Evolutionary conservation across 1,140 invertebrate species (phyloP), one percentile per base, ranked within the genome.

Genomic region (Polyergus mexicanus): DNA sequence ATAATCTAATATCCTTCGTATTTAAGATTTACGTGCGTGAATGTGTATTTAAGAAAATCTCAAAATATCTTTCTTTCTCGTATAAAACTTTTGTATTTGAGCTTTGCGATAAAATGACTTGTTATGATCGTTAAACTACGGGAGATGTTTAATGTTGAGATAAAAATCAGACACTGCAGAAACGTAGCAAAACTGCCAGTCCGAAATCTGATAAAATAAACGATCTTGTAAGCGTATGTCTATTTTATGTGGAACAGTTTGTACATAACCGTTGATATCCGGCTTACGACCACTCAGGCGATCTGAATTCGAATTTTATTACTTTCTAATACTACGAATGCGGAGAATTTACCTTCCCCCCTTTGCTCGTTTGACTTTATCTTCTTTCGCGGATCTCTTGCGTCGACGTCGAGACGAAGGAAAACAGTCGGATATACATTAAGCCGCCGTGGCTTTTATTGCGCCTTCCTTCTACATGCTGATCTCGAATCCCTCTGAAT

Each of bases 401-500:
- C 69, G 28, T 47, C 7, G 60, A 66, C 69, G 32, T 68, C 62
- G 62, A 13, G 54, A 41, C 54, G 65, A 88, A 81, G 84, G 84
- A 89, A 89, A 89, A 88, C 71, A 72, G 35, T 83, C 54, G 6
- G 16, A 41, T 47, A 56, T 60, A 76, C 66, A 86, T 75, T 83
- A 83, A 72, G 68, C 28, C 32, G 60, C 58, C 47, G 32, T 60
- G 32, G 63, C 32, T 86, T 89, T 86, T 89, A 89, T 89, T 83
- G 68, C 85, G 22, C 72, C 44, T 85, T n/a, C 78, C 78, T 81
- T 83, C 88, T 56, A 38, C 54, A 58, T 80, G 71, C 84, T 44
- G 63, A 89, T 89, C 62, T 85, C 47, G 71, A 85, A 83, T 68
- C 71, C 22, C 72, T 80, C 47, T 38, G 65, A 88, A 85, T 88